Percentiles rank a stretch among this genome's conserved stretches.
Conservation (phyloP, 35 echinoderm and acorn worm species). For the Patiria miniata region DNA sequence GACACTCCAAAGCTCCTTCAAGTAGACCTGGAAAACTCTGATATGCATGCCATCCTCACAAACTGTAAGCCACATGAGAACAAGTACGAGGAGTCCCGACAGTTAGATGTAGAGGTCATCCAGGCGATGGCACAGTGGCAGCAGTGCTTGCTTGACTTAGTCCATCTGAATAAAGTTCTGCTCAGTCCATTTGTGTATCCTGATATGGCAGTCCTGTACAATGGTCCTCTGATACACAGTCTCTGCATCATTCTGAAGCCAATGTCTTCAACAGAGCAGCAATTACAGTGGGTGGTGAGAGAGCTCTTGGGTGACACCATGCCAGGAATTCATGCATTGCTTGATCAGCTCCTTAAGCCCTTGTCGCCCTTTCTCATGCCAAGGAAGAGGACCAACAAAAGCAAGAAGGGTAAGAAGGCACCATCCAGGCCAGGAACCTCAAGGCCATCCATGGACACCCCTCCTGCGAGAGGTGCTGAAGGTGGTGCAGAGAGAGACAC, state of each 20-base stretch:
- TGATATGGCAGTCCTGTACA: constrained; percentile 71
- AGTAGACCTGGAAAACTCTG: background rate
- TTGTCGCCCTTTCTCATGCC: background rate
- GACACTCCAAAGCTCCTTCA: background rate
- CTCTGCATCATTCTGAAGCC: constrained; percentile 34
- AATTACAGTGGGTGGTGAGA: background rate
- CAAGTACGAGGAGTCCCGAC: background rate
- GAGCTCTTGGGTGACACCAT: background rate
- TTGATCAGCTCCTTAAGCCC: constrained; percentile 3
- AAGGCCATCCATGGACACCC: too few species aligned
- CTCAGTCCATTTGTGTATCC: constrained; percentile 25
- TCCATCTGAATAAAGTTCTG: constrained; percentile 58
- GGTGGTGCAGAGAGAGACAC: too few species aligned
- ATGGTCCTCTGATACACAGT: constrained; percentile 60
- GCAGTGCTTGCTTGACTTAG: constrained; percentile 26
- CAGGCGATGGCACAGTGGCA: constrained; percentile 64
- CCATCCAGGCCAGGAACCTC: too few species aligned
- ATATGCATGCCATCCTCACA: background rate
- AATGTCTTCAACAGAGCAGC: background rate
- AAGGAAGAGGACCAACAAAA: background rate
- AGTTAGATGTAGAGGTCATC: constrained; percentile 30
- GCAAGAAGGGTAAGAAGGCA: background rate
- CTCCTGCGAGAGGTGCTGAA: too few species aligned
- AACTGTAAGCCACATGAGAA: constrained; percentile 38
- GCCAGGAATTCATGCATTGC: background rate